Percentiles rank a stretch among this genome's conserved stretches.
These are phyloP conservation scores for Acleris holmiana DNA, from an alignment of 2,888 invertebrate species.

Conservation along the genomic window DNA sequence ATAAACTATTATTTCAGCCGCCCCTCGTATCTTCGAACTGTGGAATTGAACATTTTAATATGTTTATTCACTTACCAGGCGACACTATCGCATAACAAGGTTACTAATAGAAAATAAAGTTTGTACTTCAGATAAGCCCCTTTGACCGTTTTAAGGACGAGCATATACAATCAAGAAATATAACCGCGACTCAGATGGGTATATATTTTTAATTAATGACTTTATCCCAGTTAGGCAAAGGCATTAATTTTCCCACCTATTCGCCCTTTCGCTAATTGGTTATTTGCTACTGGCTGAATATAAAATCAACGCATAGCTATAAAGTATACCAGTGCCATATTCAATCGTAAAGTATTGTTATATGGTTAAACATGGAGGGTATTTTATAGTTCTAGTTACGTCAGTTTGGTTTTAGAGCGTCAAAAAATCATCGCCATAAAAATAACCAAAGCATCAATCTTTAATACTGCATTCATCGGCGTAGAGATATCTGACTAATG, in stretches of 20 bases:
- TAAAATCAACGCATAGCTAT: slow-evolving; percentile 36
- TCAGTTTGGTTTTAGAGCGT: too few species aligned
- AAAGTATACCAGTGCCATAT: too few species aligned
- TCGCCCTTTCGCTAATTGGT: slow-evolving; percentile 52
- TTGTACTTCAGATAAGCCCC: neutral
- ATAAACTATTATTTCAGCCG: too few species aligned
- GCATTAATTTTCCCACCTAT: slow-evolving; percentile 40
- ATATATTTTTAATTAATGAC: slow-evolving; percentile 56
- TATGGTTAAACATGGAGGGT: too few species aligned
- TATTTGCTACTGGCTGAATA: slow-evolving; percentile 52
- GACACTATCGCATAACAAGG: too few species aligned
- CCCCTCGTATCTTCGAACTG: too few species aligned
- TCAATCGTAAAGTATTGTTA: too few species aligned
- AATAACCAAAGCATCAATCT: slow-evolving; percentile 24
- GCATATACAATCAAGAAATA: slow-evolving; percentile 46
- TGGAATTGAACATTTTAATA: too few species aligned
- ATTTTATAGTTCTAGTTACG: too few species aligned
- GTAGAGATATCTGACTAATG: slow-evolving; percentile 2
- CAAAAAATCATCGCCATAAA: slow-evolving; percentile 36
- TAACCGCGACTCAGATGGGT: slow-evolving; percentile 48
- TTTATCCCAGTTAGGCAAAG: slow-evolving; percentile 47
- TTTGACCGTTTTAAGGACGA: neutral
- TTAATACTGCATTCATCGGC: slow-evolving; percentile 16
- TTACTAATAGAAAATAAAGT: too few species aligned
- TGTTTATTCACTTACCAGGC: too few species aligned